These are phyloP conservation scores for Characodon lateralis DNA, from an alignment of 2,797 vertebrate genomes.

Conservation along the genomic window DNA sequence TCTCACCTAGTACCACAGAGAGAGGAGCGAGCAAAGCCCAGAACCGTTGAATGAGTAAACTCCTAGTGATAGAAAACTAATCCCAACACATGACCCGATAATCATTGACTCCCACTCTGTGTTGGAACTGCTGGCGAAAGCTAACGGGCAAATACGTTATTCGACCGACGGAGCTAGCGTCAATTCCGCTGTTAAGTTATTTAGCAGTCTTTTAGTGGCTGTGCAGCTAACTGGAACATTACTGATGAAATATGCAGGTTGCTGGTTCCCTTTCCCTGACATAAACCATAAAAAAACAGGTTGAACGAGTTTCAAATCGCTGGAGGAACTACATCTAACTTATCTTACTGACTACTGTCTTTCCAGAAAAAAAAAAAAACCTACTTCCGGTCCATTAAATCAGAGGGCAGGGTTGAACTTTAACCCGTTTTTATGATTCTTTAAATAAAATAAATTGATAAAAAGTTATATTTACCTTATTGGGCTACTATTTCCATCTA, in stretches of 20 bases:
- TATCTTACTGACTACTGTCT: not conserved
- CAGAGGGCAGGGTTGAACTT: not conserved
- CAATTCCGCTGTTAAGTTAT: slow-evolving; percentile 45
- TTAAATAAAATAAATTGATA: not conserved
- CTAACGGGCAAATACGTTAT: slow-evolving; percentile 35
- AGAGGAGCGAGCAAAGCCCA: not conserved
- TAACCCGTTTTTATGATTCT: not conserved
- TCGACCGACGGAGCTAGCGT: slow-evolving; percentile 17
- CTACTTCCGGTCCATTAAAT: slow-evolving; percentile 42
- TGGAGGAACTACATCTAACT: slow-evolving; percentile 26
- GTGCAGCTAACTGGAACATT: not conserved
- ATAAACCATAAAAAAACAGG: not conserved
- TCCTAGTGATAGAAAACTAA: no score
- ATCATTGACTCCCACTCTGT: not conserved
- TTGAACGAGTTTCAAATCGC: not conserved
- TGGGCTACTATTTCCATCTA: not conserved
- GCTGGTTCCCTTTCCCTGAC: not conserved
- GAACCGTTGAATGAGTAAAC: not conserved
- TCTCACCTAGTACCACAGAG: not conserved
- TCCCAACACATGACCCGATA: not conserved
- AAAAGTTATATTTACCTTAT: no score
- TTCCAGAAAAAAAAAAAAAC: slow-evolving; percentile 3
- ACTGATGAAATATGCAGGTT: not conserved
- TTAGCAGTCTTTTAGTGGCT: not conserved
- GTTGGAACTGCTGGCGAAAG: slow-evolving; percentile 8